phyloP scores from a whole-genome alignment of 2,888 invertebrate species.

The Trypoxylon attenuatum region DNA sequence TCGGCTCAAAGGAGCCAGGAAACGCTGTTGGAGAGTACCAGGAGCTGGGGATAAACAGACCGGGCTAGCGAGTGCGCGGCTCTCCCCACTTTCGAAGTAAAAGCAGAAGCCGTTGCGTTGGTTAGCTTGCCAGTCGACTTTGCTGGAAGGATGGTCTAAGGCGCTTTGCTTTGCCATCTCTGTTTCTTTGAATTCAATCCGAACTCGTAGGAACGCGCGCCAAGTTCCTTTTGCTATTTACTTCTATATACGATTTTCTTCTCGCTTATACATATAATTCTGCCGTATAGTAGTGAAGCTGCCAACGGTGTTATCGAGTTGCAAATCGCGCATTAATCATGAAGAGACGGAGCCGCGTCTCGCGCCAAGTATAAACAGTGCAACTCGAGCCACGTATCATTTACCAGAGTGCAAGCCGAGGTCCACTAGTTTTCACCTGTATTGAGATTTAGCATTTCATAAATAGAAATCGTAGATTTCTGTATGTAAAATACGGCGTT shows the following conservation, averaged over 20 bases:
- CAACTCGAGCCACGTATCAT: too few species aligned
- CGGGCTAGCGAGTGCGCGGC: constrained; percentile 4
- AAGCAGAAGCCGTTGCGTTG: constrained; percentile 3
- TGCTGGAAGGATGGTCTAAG: not conserved
- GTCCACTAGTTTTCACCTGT: too few species aligned
- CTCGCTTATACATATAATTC: constrained; percentile 7
- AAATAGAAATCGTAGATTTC: too few species aligned
- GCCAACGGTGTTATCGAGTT: too few species aligned
- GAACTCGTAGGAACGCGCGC: too few species aligned
- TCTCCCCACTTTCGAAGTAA: constrained; percentile 10
- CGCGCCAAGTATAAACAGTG: too few species aligned
- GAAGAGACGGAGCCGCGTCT: too few species aligned
- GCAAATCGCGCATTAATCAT: too few species aligned
- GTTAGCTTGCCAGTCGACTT: not conserved
- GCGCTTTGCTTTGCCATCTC: constrained; percentile 16
- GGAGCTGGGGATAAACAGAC: constrained; percentile 14
- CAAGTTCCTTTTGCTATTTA: constrained; percentile 17
- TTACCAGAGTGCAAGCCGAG: too few species aligned
- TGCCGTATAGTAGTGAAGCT: not conserved
- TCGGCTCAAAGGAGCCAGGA: constrained; percentile 20
- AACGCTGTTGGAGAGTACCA: constrained; percentile 12
- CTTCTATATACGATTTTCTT: constrained; percentile 10
- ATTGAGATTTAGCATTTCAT: too few species aligned
- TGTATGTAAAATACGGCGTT: too few species aligned
- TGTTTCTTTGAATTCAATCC: constrained; percentile 24